These are phyloP conservation scores for Pandemis heparana DNA, from an alignment of 2,888 invertebrate genomes.

Conservation along the genomic window DNA sequence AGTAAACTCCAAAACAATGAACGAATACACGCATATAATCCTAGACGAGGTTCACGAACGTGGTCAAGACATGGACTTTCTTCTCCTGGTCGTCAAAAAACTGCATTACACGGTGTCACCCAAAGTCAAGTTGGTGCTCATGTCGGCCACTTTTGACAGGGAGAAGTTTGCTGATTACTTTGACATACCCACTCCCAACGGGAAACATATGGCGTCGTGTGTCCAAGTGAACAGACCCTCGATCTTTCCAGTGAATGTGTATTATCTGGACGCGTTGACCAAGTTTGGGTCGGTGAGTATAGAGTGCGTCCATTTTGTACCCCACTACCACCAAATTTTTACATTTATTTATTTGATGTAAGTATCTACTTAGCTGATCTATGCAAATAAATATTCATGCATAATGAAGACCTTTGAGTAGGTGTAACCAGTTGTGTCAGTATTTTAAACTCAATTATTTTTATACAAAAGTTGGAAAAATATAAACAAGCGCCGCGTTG, in stretches of 20 bases:
- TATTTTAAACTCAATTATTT: too few relatives aligned
- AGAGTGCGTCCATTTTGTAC: too few relatives aligned
- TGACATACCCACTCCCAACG: conserved; percentile 60
- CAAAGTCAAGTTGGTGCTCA: conserved; percentile 87
- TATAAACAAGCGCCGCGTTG: too few relatives aligned
- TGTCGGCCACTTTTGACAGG: conserved; percentile 97
- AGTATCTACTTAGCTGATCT: too few relatives aligned
- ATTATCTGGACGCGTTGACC: conserved; percentile 86
- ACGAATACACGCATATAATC: conserved; percentile 94
- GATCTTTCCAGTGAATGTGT: conserved; percentile 85
- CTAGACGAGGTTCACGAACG: conserved; percentile 98
- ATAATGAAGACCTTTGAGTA: too few relatives aligned
- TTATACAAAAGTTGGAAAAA: too few relatives aligned
- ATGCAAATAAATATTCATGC: too few relatives aligned
- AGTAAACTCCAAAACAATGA: conserved; percentile 89
- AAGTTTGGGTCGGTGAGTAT: conserved; percentile 79
- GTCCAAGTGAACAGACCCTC: conserved; percentile 78
- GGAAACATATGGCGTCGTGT: conserved; percentile 65
- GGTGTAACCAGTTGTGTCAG: too few relatives aligned
- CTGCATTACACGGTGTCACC: conserved; percentile 86
- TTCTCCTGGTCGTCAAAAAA: conserved; percentile 92
- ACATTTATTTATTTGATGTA: too few relatives aligned
- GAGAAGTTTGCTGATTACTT: conserved; percentile 90
- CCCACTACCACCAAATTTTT: too few relatives aligned
- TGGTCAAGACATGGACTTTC: conserved; percentile 96